Percentiles rank a stretch among this genome's conserved stretches.
These are phyloP conservation scores for Phataginus tricuspis DNA, from an alignment of 2,797 vertebrate species.

Conservation along the genomic window DNA sequence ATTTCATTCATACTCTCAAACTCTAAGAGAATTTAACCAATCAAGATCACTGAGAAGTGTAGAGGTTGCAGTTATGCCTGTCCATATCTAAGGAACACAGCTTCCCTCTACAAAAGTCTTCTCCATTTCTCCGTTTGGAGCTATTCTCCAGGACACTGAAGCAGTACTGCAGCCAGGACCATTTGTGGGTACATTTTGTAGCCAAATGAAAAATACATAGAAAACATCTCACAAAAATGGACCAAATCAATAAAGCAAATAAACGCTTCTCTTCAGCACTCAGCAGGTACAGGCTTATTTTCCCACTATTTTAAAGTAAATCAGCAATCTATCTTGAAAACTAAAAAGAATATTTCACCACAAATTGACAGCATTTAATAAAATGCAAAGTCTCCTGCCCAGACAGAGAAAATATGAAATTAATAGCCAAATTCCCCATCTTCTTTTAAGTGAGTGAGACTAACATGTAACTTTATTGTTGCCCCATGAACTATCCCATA, in stretches of 20 bases:
- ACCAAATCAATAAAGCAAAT: constrained; percentile 81
- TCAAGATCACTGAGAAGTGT: neutral
- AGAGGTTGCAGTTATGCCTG: neutral
- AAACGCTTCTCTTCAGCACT: constrained; percentile 73
- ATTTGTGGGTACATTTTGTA: constrained; percentile 56
- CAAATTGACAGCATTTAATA: constrained; percentile 72
- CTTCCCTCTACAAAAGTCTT: neutral
- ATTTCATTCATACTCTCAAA: neutral
- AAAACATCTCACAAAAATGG: constrained; percentile 75
- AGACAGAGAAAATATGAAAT: constrained; percentile 79
- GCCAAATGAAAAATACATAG: constrained; percentile 67
- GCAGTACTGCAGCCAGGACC: neutral
- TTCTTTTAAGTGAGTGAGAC: constrained; percentile 74
- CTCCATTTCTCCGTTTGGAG: neutral
- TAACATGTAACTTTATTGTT: constrained; percentile 76
- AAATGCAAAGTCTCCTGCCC: constrained; percentile 72
- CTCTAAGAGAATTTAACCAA: neutral
- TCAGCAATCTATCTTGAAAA: constrained; percentile 80
- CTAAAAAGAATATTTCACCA: constrained; percentile 78
- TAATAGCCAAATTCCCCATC: constrained; percentile 79
- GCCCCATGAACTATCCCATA: constrained; percentile 55
- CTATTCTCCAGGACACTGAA: neutral
- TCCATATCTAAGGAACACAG: neutral
- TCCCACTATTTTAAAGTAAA: constrained; percentile 73
- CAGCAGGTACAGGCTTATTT: constrained; percentile 77